Base-by-base conservation (phyloP, 2,888 invertebrate genomes). In the Empis livida region DNA sequence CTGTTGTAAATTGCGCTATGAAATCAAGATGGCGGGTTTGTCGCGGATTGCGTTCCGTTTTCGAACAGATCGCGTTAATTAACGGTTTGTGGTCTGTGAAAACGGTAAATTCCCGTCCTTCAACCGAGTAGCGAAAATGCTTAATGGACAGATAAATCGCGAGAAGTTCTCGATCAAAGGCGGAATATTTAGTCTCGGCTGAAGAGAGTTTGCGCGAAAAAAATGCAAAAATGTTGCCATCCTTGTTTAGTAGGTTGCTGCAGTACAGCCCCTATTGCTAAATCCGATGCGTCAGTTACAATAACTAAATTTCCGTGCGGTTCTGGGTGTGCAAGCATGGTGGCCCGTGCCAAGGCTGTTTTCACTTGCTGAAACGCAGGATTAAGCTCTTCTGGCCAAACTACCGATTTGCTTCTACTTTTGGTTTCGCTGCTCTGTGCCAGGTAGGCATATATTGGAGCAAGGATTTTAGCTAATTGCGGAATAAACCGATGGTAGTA, bases 71-170 rank as follows among this genome's bases (percentile, higher is more conserved):
- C 11, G 47, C 47, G 10, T 47, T 45, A 2, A 13, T 14, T 2
- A 50, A 38, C n/a, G 50, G 47, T 10, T 46, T 48, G 17, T 48
- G 46, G 15, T 46, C 48, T 1, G 45, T 50, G n/a, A 14, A 40
- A 9, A 50, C 5, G 1, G 42, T 14, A 15, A 50, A 50, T 5
- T 15, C 20, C 5, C 50, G 14, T 1, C 44, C 44, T 32, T 46
- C 50, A 10, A 48, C 5, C 43, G 47, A 8, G 15, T 45, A 42
- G 10, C 32, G 42, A 37, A 50, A 50, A 23, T 47, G 43, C 0
- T 42, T 30, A 2, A 50, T 39, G 1, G 47, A 38, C 4, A 3
- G n/a, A 16, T 45, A 47, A 0, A 40, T 42, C 4, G 43, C 45
- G 2, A 45, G 39, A 2, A 50, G 16, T 37, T 48, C 46, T 10